Conservation (phyloP, 2,113 vertebrate species). For the Eretmochelys imbricata region DNA sequence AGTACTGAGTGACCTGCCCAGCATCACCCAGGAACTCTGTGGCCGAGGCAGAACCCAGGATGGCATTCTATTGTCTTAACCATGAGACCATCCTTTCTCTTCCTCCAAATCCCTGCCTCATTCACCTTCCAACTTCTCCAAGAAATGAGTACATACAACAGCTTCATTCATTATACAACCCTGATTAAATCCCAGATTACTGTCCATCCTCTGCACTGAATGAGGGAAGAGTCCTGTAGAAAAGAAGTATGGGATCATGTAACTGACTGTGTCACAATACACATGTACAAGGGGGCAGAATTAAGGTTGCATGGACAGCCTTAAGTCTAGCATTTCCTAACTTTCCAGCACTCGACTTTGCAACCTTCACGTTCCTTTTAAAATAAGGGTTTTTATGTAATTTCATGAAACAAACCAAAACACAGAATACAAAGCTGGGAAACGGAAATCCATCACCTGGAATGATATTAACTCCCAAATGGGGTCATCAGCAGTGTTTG, state of each 20-base stretch:
- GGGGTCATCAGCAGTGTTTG: rapidly evolving
- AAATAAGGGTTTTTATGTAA: not conserved
- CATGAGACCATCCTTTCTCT: no score
- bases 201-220: not conserved
- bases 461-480: not conserved
- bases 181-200: no score
- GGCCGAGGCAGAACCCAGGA: no score
- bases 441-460: not conserved
- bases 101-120: no score
- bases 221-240: not conserved
- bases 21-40: no score
- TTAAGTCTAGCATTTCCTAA: not conserved
- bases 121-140: no score
- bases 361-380: not conserved
- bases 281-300: not conserved
- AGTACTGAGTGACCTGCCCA: no score
- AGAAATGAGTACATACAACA: no score
- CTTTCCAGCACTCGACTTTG: not conserved
- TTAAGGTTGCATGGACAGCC: not conserved
- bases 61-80: no score
- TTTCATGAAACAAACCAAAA: not conserved
- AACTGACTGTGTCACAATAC: not conserved
- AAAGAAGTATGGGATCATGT: not conserved
- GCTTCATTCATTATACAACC: no score
- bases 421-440: not conserved